A percentile compares a stretch with the other conserved stretches of the same genome.
phyloP scores from a whole-genome alignment of 1,140 invertebrate species.

The Theocolax elegans region DNA sequence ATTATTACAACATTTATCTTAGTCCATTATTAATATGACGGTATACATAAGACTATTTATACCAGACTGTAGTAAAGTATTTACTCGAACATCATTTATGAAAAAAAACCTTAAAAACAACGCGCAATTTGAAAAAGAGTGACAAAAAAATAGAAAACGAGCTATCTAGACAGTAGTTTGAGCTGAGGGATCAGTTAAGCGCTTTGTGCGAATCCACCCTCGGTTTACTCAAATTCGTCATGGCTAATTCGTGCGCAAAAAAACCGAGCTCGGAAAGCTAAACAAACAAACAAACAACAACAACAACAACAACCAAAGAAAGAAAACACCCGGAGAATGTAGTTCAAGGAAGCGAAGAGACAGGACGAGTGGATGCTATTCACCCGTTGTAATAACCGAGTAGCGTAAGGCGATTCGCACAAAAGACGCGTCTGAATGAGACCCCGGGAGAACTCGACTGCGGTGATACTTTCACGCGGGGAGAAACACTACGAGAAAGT shows the following conservation, averaged over 20 bases:
- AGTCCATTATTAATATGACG: too few relatives aligned
- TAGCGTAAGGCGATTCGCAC: neutral
- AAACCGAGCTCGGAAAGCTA: neutral
- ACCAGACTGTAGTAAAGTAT: too few relatives aligned
- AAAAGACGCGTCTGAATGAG: constrained; percentile 20
- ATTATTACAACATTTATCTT: too few relatives aligned
- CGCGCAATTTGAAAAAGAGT: too few relatives aligned
- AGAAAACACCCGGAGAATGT: constrained; percentile 5
- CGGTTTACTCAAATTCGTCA: neutral
- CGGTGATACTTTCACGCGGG: constrained; percentile 15
- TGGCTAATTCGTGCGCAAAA: constrained; percentile 10
- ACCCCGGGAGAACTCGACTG: constrained; percentile 9
- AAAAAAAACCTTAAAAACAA: too few relatives aligned
- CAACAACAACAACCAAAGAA: neutral
- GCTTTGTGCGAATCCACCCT: too few relatives aligned
- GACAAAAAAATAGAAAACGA: too few relatives aligned
- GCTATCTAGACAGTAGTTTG: too few relatives aligned
- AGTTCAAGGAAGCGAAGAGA: constrained; percentile 14
- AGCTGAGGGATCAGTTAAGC: too few relatives aligned
- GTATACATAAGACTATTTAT: too few relatives aligned
- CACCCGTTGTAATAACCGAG: constrained; percentile 11
- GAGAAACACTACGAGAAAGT: neutral
- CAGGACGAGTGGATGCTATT: constrained; percentile 15
- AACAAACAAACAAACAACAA: neutral
- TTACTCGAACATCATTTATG: too few relatives aligned